Conservation (phyloP, 2,113 vertebrate genomes). For the Ptilonorhynchus violaceus region DNA sequence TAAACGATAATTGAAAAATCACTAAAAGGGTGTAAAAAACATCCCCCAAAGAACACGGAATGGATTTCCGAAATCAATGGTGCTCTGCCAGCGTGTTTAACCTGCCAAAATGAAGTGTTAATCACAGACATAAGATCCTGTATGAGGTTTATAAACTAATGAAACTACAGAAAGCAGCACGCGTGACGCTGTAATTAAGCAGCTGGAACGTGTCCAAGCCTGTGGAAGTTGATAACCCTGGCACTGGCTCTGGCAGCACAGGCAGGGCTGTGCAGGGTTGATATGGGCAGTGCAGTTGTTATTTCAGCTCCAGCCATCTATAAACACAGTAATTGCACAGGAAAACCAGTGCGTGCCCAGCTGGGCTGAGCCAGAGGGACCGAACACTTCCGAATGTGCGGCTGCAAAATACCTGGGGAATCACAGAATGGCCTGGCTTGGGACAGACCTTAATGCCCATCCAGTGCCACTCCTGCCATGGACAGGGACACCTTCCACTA, state of each 20-base stretch:
- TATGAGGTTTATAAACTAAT: constrained; percentile 82
- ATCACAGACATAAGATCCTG: constrained; percentile 80
- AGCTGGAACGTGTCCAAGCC: constrained; percentile 80
- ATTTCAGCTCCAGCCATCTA: constrained; percentile 76
- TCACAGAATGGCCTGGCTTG: background rate
- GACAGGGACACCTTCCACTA: background rate
- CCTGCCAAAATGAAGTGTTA: constrained; percentile 79
- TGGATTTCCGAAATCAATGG: constrained; percentile 73
- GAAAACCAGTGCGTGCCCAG: constrained; percentile 62
- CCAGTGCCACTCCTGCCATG: accelerated
- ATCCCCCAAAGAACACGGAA: constrained; percentile 68
- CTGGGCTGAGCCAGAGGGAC: constrained; percentile 24
- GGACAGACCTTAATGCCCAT: background rate
- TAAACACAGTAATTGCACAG: constrained; percentile 76
- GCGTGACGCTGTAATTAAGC: constrained; percentile 80
- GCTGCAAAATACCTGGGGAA: background rate
- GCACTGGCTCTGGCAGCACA: constrained; percentile 77
- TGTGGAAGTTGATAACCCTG: constrained; percentile 81
- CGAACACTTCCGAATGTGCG: background rate
- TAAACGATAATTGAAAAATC: constrained; percentile 62
- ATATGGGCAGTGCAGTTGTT: constrained; percentile 73
- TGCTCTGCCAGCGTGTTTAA: constrained; percentile 74
- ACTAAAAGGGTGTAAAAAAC: constrained; percentile 65
- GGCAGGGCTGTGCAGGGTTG: constrained; percentile 76
- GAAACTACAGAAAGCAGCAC: constrained; percentile 79